Evolutionary conservation across 1,140 invertebrate species (phyloP).

Genomic region (Platyscapa corneri): DNA sequence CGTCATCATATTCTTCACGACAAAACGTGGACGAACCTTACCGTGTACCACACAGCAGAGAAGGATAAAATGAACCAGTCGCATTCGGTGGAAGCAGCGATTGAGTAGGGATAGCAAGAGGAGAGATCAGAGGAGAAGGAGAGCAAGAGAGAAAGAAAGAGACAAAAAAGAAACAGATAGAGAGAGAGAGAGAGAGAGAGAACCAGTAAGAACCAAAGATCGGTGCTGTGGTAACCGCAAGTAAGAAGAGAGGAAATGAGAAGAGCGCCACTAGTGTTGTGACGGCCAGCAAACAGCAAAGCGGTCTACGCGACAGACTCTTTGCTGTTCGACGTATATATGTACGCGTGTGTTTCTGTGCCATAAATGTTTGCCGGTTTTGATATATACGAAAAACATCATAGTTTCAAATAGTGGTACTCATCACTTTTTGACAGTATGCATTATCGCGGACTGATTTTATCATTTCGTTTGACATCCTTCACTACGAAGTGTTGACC

Average conservation of each 20-base stretch:
- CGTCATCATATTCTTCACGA: not conserved
- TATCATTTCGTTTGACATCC: not conserved
- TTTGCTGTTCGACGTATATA: not conserved
- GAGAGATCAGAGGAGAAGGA: constrained; percentile 3
- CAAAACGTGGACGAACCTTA: not conserved
- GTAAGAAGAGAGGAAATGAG: constrained; percentile 57
- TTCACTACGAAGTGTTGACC: not conserved
- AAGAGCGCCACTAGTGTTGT: constrained; percentile 66
- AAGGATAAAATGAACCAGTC: too few relatives aligned
- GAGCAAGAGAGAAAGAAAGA: constrained; percentile 20
- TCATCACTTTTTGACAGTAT: not conserved
- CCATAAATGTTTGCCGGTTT: not conserved
- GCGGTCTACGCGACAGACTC: not conserved
- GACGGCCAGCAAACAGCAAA: constrained; percentile 59
- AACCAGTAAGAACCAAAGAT: constrained; percentile 48
- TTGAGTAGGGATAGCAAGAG: constrained; percentile 14
- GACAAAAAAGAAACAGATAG: constrained; percentile 49
- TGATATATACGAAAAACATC: not conserved
- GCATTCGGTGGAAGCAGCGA: not conserved
- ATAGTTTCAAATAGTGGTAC: not conserved
- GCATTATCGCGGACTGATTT: not conserved
- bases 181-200: constrained; percentile 49
- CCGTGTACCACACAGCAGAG: not conserved
- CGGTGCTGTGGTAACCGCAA: constrained; percentile 55
- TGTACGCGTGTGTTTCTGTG: not conserved